Percentiles rank a stretch among this genome's conserved stretches.
phyloP scores from a whole-genome alignment of 2,113 vertebrate genomes.

The Manacus vitellinus region DNA sequence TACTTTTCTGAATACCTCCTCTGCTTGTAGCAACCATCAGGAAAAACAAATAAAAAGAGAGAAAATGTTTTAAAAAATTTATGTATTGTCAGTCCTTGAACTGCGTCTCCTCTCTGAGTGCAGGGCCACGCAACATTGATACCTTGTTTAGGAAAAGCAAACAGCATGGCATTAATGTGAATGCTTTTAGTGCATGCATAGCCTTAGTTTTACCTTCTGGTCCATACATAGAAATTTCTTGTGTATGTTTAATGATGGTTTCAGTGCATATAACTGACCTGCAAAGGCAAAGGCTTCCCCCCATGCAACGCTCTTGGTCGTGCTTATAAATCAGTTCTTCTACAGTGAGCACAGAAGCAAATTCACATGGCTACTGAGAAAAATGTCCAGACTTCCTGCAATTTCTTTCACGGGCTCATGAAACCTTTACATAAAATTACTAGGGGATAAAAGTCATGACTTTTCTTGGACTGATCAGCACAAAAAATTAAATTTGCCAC shows the following conservation, averaged over 20 bases:
- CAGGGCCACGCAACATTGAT: neutral
- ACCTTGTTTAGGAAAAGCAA: accelerated
- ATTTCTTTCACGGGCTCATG: neutral
- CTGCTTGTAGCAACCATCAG: constrained; percentile 49
- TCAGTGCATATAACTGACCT: neutral
- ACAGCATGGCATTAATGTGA: neutral
- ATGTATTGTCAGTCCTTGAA: constrained; percentile 3
- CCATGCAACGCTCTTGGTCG: neutral
- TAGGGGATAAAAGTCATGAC: neutral
- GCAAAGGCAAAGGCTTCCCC: neutral
- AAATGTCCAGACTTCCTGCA: neutral
- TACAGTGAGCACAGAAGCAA: neutral
- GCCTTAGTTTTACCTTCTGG: neutral
- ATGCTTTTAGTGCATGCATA: neutral
- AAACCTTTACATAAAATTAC: neutral
- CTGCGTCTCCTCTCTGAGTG: neutral
- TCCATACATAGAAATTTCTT: neutral
- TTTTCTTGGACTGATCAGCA: neutral
- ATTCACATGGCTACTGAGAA: neutral
- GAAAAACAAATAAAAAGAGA: constrained; percentile 56
- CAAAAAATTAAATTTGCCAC: neutral
- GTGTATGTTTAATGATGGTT: neutral
- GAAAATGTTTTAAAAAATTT: constrained; percentile 21
- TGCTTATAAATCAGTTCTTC: neutral
- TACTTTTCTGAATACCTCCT: constrained; percentile 33